Evolutionary conservation across 2,888 invertebrate genomes (phyloP).

Genomic region (Syrista parreyssii): DNA sequence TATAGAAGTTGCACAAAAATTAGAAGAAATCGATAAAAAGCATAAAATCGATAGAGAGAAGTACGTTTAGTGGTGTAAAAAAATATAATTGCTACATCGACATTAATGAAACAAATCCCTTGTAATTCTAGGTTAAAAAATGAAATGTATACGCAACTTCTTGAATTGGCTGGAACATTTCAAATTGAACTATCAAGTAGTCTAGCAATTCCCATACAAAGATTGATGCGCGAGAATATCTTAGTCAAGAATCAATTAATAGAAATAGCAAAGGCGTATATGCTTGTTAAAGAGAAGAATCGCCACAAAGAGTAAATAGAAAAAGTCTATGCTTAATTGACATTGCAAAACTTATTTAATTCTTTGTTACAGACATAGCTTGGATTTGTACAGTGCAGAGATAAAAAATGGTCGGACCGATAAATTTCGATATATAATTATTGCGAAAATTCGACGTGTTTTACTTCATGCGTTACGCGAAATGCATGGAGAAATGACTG

Average conservation of each 20-base stretch:
- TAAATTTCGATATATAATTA: constrained; percentile 28
- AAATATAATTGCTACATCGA: neutral
- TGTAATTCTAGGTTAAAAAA: constrained; percentile 46
- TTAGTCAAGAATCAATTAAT: constrained; percentile 45
- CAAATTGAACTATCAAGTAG: constrained; percentile 41
- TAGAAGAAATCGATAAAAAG: constrained; percentile 41
- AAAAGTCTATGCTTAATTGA: neutral
- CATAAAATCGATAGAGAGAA: constrained; percentile 49
- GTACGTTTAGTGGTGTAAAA: constrained; percentile 31
- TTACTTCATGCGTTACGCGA: constrained; percentile 32
- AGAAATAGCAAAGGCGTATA: constrained; percentile 23
- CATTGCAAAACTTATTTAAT: neutral
- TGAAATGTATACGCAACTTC: constrained; percentile 46
- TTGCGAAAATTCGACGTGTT: constrained; percentile 35
- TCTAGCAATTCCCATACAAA: constrained; percentile 39
- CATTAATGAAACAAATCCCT: neutral
- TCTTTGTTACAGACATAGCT: neutral
- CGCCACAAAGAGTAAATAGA: neutral
- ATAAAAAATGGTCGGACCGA: constrained; percentile 11
- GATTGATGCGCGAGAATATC: constrained; percentile 53
- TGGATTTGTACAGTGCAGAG: neutral
- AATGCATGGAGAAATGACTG: constrained; percentile 17
- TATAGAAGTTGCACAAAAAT: constrained; percentile 31
- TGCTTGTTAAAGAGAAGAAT: constrained; percentile 23
- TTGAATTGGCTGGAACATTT: constrained; percentile 42